Evolutionary conservation across 2,888 invertebrate species (phyloP), one percentile per base, ranked within the genome.

Genomic region (Alitta virens): DNA sequence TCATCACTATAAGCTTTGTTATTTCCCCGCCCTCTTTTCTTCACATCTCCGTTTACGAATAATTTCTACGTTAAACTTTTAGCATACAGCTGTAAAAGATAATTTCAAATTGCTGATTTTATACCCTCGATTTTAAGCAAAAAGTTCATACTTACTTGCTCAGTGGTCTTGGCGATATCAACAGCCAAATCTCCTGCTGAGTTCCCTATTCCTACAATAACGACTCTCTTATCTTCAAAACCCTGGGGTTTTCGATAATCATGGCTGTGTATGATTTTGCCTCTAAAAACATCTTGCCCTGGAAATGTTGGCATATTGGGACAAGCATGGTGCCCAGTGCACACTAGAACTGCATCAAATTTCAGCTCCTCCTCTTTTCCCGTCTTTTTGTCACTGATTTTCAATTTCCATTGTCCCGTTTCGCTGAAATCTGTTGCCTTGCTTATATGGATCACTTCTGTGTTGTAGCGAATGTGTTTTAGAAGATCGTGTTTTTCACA

Each of bases 201-300:
- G 67, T 84, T 85, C 2, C 85, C 84, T 54, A 85, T 80, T 2
- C 85, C 85, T 25, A 85, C 72, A 1, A 85, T 75, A 23, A 85
- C 74, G 1, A 84, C 81, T 40, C 76, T 70, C 68, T 79, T 80
- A 53, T 74, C 78, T 27, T 72, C 72, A 62, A 65, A 78, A 7
- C 74, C 72, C 40, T 57, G 51, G 26, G 62, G 66, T 54, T 56
- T 33, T 7, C 33, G 33, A 63, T 76, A 78, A 52, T 75, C 74
- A 52, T 76, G 78, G 0, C 75, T 68, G 52, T 79, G 79, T 5
- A 74, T 23, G 14, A 76, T 66, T 60, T 69, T 62, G 5, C 79
- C 79, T 60, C 73, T 63, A 65, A 77, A 77, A n/a, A 70, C 68
- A 0, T 68, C 71, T 51, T 72, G 59, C 1, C 74, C 75, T 7